Percentiles rank a stretch among this genome's conserved stretches.
Conservation (phyloP, 2,797 vertebrate species). For the Myotis vivesi region DNA sequence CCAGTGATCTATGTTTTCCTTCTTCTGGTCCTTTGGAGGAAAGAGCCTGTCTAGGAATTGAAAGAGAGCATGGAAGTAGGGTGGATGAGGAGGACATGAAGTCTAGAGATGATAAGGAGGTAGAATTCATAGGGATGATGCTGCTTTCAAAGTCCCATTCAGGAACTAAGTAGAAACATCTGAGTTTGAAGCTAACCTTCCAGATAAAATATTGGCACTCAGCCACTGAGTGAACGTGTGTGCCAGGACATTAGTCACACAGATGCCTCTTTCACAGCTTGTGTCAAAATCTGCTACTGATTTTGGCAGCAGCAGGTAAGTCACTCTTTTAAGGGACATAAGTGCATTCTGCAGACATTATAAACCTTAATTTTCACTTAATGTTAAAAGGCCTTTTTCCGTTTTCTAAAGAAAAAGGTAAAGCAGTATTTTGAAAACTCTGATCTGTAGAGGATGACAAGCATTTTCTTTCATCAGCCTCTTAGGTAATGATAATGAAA, state of each 20-base stretch:
- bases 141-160: background rate
- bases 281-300: slow-evolving; percentile 48
- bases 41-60: background rate
- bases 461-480: background rate
- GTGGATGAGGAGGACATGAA: background rate
- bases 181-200: slow-evolving; percentile 28
- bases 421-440: background rate
- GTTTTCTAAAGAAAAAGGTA: background rate
- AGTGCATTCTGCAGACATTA: slow-evolving; percentile 31
- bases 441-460: background rate
- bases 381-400: background rate
- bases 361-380: slow-evolving; percentile 37
- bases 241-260: slow-evolving; percentile 39
- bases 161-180: slow-evolving; percentile 7
- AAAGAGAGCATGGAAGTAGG: background rate
- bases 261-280: slow-evolving; percentile 35
- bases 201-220: slow-evolving; percentile 40
- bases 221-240: background rate
- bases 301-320: slow-evolving; percentile 41
- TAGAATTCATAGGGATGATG: background rate
- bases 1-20: background rate
- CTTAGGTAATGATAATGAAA: background rate
- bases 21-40: background rate
- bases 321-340: slow-evolving; percentile 15
- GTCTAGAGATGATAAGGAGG: background rate